Evolutionary conservation across 2,888 invertebrate genomes (phyloP).

Genomic region (Idaea biselata): DNA sequence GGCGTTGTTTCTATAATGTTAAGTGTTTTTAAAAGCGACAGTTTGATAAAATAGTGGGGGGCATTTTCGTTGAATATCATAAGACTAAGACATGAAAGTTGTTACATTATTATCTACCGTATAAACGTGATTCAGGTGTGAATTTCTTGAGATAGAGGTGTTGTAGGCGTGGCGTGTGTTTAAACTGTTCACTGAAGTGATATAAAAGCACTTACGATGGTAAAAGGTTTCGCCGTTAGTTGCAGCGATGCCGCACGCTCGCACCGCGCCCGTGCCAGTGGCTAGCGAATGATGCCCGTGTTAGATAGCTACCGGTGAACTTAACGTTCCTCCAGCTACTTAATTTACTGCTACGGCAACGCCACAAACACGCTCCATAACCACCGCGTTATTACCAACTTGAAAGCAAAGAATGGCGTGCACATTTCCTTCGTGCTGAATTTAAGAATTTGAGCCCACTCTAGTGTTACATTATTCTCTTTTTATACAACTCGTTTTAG

Average conservation of each 20-base stretch:
- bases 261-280: slow-evolving; percentile 22
- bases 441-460: slow-evolving; percentile 63
- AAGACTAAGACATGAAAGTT: not conserved
- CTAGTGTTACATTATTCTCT: slow-evolving; percentile 58
- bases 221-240: slow-evolving; percentile 45
- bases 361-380: slow-evolving; percentile 77
- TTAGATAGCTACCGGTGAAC: slow-evolving; percentile 57
- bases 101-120: not conserved
- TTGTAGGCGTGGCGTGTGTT: slow-evolving; percentile 27
- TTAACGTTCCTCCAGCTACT: slow-evolving; percentile 58
- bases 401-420: slow-evolving; percentile 74
- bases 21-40: not conserved
- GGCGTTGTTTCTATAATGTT: slow-evolving; percentile 2
- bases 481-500: slow-evolving; percentile 46
- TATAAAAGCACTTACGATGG: slow-evolving; percentile 47
- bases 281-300: slow-evolving; percentile 56
- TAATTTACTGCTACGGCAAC: slow-evolving; percentile 76
- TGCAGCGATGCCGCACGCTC: slow-evolving; percentile 20
- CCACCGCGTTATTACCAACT: slow-evolving; percentile 77
- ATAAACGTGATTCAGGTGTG: not conserved
- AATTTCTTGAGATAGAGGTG: slow-evolving; percentile 12
- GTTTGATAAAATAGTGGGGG: not conserved
- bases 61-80: not conserved
- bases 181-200: slow-evolving; percentile 40
- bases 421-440: slow-evolving; percentile 72